Percentiles rank a stretch among this genome's conserved stretches.
Conservation (phyloP, 2,113 vertebrate genomes). For the Chlamydotis undulata region DNA sequence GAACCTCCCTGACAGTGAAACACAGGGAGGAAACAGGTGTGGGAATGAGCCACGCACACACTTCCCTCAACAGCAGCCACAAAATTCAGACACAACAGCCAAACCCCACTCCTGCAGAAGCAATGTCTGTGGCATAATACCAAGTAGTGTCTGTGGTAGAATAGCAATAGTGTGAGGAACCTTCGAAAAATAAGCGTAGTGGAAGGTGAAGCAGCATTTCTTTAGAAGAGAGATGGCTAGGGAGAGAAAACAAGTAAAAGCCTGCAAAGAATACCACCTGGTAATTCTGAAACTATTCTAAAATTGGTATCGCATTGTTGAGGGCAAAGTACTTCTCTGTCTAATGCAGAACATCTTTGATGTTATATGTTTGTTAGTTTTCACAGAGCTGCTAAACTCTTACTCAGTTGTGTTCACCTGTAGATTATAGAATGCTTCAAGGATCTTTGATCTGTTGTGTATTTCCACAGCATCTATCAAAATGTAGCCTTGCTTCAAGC, state of each 20-base stretch:
- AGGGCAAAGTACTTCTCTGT: not conserved
- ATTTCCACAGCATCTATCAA: not conserved
- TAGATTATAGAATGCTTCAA: not conserved
- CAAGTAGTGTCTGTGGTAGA: not conserved
- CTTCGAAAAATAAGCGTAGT: not conserved
- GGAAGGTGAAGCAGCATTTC: not conserved
- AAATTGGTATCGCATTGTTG: not conserved
- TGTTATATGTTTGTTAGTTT: not conserved
- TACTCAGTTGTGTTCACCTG: not conserved
- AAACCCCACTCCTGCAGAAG: not conserved
- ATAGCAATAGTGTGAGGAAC: not conserved
- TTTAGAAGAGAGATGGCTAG: not conserved
- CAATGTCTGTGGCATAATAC: not conserved
- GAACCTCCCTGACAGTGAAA: conserved; percentile 16
- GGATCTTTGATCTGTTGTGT: not conserved
- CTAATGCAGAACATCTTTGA: not conserved
- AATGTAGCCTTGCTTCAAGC: not conserved
- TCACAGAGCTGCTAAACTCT: not conserved
- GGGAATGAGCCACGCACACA: conserved; percentile 25
- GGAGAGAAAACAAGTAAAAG: not conserved
- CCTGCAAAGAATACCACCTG: not conserved
- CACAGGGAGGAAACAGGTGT: conserved; percentile 56
- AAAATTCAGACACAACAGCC: not conserved
- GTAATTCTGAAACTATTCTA: not conserved
- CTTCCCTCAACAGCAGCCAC: conserved; percentile 14